Evolutionary conservation across 1,140 invertebrate genomes (phyloP).

Genomic region (Delia radicum): DNA sequence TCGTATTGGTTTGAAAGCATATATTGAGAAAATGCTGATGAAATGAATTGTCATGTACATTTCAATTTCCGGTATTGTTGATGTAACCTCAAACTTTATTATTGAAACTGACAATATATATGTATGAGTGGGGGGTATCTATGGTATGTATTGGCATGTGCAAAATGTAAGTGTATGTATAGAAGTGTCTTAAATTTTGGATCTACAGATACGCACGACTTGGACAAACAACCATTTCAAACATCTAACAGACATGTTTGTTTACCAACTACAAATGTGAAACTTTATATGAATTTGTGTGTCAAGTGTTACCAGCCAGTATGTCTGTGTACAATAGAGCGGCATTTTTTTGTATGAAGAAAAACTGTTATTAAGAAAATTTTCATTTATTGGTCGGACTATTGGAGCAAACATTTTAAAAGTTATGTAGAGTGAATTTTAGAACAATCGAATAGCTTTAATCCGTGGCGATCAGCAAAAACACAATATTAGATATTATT

Average conservation of each 20-base stretch:
- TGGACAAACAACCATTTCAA: too few relatives aligned
- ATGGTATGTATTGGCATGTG: too few relatives aligned
- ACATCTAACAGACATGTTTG: too few relatives aligned
- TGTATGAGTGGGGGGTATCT: neutral
- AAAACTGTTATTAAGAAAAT: too few relatives aligned
- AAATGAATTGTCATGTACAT: constrained; percentile 55
- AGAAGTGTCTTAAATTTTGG: neutral
- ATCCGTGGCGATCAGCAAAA: too few relatives aligned
- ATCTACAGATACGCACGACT: neutral
- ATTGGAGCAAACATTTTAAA: too few relatives aligned
- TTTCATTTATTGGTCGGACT: too few relatives aligned
- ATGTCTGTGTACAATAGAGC: too few relatives aligned
- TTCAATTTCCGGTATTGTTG: constrained; percentile 53
- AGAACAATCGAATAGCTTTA: too few relatives aligned
- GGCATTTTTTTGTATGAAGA: too few relatives aligned
- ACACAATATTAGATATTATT: too few relatives aligned
- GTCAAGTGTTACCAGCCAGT: neutral
- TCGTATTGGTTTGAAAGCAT: neutral
- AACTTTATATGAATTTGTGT: neutral
- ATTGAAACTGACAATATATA: neutral
- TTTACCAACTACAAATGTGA: neutral
- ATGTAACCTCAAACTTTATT: neutral
- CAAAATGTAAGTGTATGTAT: neutral
- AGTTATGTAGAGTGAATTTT: too few relatives aligned
- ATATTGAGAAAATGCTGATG: constrained; percentile 46